Conservation (phyloP, 2,888 invertebrate species). For the Drosophila siamana region DNA sequence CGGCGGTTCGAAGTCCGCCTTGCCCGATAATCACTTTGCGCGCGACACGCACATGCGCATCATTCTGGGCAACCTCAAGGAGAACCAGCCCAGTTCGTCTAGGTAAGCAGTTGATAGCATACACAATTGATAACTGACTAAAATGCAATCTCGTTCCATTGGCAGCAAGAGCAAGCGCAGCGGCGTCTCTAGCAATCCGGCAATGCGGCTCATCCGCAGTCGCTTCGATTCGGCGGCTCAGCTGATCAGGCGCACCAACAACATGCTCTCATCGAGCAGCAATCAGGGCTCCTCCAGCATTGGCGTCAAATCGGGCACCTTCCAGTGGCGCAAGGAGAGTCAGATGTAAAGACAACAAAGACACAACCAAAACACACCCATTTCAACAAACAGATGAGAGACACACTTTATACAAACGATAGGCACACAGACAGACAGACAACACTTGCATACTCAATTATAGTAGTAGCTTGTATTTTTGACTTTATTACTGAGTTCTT, state of each 20-base stretch:
- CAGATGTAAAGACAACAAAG: conserved; percentile 84
- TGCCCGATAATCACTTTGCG: conserved; percentile 93
- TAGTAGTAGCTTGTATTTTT: conserved; percentile 38
- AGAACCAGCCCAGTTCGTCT: conserved; percentile 84
- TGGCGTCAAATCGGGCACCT: conserved; percentile 86
- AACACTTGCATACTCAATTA: conserved; percentile 52
- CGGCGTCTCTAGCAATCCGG: conserved; percentile 94
- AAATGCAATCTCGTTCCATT: background rate
- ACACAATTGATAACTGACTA: background rate
- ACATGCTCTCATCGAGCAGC: conserved; percentile 84
- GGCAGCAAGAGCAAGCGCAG: conserved; percentile 90
- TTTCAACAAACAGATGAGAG: conserved; percentile 7
- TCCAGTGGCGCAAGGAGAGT: conserved; percentile 86
- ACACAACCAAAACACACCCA: conserved; percentile 25
- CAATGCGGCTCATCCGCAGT: conserved; percentile 90
- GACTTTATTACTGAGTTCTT: conserved; percentile 57
- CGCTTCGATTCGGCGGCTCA: conserved; percentile 86
- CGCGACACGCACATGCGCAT: conserved; percentile 97
- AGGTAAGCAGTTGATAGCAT: conserved; percentile 66
- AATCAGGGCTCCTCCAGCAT: conserved; percentile 86
- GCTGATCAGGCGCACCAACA: conserved; percentile 85
- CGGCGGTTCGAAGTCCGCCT: conserved; percentile 72
- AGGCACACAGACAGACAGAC: too few species aligned
- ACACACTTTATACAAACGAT: background rate
- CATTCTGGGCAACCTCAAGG: conserved; percentile 89